Conservation (phyloP, 2,888 invertebrate species). For the Euplexia lucipara region DNA sequence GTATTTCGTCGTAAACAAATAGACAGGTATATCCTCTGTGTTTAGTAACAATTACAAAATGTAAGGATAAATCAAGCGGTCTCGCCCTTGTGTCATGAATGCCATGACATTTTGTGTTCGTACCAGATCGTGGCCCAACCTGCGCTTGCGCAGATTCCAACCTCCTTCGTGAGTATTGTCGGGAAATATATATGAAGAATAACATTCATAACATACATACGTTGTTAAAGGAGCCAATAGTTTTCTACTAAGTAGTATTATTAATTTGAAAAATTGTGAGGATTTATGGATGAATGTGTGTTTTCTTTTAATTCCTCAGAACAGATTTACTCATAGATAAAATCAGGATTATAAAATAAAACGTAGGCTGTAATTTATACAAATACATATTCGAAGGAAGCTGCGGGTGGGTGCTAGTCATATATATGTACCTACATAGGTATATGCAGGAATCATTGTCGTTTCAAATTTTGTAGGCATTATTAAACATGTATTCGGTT, state of each 20-base stretch:
- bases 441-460: background rate
- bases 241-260: too few species aligned
- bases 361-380: too few species aligned
- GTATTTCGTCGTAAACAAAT: background rate
- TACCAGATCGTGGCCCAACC: slow-evolving; percentile 67
- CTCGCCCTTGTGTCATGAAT: slow-evolving; percentile 79
- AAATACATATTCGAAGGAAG: too few species aligned
- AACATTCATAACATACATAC: slow-evolving; percentile 29
- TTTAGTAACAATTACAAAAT: slow-evolving; percentile 53
- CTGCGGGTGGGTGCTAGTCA: background rate
- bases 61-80: slow-evolving; percentile 64
- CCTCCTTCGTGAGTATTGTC: slow-evolving; percentile 71
- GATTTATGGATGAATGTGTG: too few species aligned
- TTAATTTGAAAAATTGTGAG: too few species aligned
- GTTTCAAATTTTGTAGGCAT: slow-evolving; percentile 7
- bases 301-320: too few species aligned
- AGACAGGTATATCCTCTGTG: slow-evolving; percentile 9
- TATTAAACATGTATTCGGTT: slow-evolving; percentile 1
- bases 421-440: too few species aligned
- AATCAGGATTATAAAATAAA: too few species aligned
- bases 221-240: too few species aligned
- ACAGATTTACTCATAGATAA: too few species aligned
- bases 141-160: slow-evolving; percentile 67
- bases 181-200: slow-evolving; percentile 79
- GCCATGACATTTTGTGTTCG: slow-evolving; percentile 82